Evolutionary conservation across 2,888 invertebrate genomes (phyloP).

Genomic region (Helicoverpa assulta): DNA sequence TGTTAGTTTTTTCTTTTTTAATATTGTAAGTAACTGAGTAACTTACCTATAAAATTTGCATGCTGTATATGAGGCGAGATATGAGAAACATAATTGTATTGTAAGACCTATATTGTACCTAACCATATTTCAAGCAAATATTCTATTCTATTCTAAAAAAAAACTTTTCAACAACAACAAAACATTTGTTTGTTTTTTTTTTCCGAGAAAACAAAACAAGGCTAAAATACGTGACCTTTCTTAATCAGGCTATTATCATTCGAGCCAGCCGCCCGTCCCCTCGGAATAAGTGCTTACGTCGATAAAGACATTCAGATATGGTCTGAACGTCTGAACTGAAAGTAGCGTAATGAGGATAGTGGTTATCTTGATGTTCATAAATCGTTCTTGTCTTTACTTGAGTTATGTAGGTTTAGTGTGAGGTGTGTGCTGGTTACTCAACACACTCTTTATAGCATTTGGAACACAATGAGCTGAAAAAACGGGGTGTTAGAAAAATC

Average conservation of each 20-base stretch:
- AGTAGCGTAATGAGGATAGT: constrained; percentile 67
- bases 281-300: constrained; percentile 65
- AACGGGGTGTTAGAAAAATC: no score
- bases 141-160: neutral
- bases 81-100: no score
- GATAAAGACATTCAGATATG: constrained; percentile 71
- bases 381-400: constrained; percentile 67
- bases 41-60: no score
- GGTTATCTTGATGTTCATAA: constrained; percentile 82
- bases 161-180: neutral
- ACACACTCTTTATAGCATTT: neutral
- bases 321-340: constrained; percentile 40
- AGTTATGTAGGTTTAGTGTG: constrained; percentile 11
- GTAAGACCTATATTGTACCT: no score
- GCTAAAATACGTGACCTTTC: constrained; percentile 78
- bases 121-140: no score
- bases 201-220: constrained; percentile 64
- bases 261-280: constrained; percentile 70
- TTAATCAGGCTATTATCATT: constrained; percentile 87
- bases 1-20: no score
- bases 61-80: no score
- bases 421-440: neutral
- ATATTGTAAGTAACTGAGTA: no score
- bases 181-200: constrained; percentile 61
- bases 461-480: no score